A percentile compares a stretch with the other conserved stretches of the same genome.
phyloP scores from a whole-genome alignment of 2,113 vertebrate species.

The Jacana jacana region DNA sequence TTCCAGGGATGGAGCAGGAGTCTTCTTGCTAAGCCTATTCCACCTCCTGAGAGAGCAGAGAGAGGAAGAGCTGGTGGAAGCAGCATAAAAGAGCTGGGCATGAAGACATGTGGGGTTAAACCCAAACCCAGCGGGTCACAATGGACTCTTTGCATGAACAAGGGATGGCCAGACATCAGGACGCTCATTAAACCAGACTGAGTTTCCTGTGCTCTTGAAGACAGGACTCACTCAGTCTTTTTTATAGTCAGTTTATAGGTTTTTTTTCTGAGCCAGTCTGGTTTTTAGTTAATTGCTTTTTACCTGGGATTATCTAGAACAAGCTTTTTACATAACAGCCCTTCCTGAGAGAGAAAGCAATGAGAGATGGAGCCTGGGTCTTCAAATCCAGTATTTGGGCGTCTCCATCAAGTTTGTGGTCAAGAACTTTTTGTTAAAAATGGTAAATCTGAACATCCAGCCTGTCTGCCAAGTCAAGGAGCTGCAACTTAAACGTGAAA shows the following conservation, averaged over 20 bases:
- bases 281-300: not conserved
- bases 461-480: not conserved
- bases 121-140: not conserved
- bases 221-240: not conserved
- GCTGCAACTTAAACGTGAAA: not conserved
- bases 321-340: not conserved
- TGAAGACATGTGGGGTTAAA: not conserved
- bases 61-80: not conserved
- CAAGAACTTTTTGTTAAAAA: accelerated
- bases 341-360: not conserved
- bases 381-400: not conserved
- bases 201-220: not conserved
- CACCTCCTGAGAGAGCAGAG: not conserved
- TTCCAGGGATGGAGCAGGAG: not conserved
- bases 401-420: not conserved
- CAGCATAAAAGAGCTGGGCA: too few relatives aligned
- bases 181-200: not conserved
- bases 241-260: not conserved
- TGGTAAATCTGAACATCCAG: not conserved
- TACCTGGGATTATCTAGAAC: not conserved
- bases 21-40: not conserved
- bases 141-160: not conserved
- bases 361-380: not conserved
- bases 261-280: not conserved
- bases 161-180: not conserved